Percentiles rank a stretch among this genome's conserved stretches.
Evolutionary conservation across 2,113 vertebrate genomes (phyloP).

Genomic region (Platysternon megacephalum): DNA sequence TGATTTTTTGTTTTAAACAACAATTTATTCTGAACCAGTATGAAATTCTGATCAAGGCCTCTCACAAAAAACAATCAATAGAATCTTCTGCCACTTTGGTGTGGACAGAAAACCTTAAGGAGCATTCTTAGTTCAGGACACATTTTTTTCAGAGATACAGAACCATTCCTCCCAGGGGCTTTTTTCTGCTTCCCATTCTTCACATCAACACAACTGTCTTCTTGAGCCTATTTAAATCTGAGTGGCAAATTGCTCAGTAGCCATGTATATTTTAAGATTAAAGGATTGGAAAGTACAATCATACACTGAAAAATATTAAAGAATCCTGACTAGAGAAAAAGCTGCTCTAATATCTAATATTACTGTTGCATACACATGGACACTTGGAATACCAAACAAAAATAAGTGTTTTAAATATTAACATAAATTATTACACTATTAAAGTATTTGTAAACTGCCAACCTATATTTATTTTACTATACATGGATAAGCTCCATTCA

Average conservation of each 20-base stretch:
- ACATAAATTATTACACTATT: not conserved
- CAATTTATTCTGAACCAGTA: not conserved
- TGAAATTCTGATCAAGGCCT: slow-evolving; percentile 30
- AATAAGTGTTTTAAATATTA: not conserved
- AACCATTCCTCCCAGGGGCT: not conserved
- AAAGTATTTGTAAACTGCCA: not conserved
- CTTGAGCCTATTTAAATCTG: slow-evolving; percentile 46
- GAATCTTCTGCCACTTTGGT: slow-evolving; percentile 55
- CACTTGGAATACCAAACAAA: not conserved
- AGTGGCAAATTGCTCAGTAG: slow-evolving; percentile 20
- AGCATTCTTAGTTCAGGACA: not conserved
- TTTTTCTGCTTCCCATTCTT: not conserved
- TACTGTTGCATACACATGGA: not conserved
- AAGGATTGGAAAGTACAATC: not conserved
- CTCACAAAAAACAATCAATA: not conserved
- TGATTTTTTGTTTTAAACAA: not conserved
- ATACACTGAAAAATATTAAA: not conserved
- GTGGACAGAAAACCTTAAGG: slow-evolving; percentile 15
- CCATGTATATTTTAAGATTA: slow-evolving; percentile 35
- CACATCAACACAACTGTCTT: slow-evolving; percentile 41
- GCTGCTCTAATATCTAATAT: not conserved
- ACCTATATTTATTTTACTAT: rapidly evolving
- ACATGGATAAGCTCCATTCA: rapidly evolving
- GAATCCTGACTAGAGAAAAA: not conserved
- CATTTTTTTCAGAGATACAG: slow-evolving; percentile 26